A percentile compares a stretch with the other conserved stretches of the same genome.
Evolutionary conservation across 35 echinoderm and acorn worm species (phyloP).

Genomic region (Diadema setosum): DNA sequence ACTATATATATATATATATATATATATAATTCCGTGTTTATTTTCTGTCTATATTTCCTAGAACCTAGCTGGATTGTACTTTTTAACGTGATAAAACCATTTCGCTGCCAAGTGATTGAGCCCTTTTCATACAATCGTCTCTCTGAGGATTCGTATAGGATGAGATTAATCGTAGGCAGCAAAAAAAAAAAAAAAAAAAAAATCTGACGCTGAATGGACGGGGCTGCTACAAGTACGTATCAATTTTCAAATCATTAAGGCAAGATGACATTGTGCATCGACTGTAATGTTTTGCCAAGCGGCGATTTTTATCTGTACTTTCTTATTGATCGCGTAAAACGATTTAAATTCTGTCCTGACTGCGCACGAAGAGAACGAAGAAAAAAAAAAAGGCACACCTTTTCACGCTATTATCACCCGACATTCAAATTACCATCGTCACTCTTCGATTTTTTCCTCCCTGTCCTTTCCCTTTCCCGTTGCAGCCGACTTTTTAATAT

Average conservation of each 20-base stretch:
- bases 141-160: too few species aligned
- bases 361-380: background rate
- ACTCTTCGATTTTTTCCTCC: conserved; percentile 7
- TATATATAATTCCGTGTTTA: too few species aligned
- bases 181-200: too few species aligned
- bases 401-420: background rate
- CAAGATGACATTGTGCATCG: conserved; percentile 5
- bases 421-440: background rate
- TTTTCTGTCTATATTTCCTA: too few species aligned
- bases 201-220: too few species aligned
- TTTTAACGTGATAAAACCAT: too few species aligned
- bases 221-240: background rate
- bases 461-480: background rate
- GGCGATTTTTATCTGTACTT: conserved; percentile 15
- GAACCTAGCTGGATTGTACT: too few species aligned
- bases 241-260: conserved; percentile 32
- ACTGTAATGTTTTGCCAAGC: conserved; percentile 29
- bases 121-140: too few species aligned
- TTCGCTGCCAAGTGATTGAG: too few species aligned
- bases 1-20: too few species aligned
- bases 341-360: background rate
- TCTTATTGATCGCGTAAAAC: conserved; percentile 24
- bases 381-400: background rate
- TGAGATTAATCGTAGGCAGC: too few species aligned
- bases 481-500: conserved; percentile 15